phyloP scores from a whole-genome alignment of 2,888 invertebrate species.

The Leptarthrus brevirostris region DNA sequence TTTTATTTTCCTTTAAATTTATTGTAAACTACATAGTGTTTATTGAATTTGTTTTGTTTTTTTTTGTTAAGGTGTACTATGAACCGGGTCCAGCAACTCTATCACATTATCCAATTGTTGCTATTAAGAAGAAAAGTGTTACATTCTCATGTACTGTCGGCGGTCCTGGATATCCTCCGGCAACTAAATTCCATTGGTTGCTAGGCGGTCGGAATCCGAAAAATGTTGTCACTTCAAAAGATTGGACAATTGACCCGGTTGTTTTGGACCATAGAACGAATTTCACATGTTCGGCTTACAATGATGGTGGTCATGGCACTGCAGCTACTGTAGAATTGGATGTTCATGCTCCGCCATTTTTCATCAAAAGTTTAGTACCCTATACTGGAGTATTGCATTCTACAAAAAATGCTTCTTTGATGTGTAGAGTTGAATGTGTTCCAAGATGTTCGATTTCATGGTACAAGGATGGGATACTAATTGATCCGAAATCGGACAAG shows the following conservation, averaged over 20 bases:
- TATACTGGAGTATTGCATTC: constrained; percentile 85
- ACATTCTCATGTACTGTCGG: constrained; percentile 86
- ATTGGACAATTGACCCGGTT: constrained; percentile 85
- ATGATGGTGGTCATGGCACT: constrained; percentile 84
- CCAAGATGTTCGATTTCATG: constrained; percentile 87
- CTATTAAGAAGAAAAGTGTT: constrained; percentile 84
- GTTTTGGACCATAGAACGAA: constrained; percentile 87
- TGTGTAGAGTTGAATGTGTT: constrained; percentile 90
- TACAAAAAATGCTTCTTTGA: constrained; percentile 79
- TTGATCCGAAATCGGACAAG: constrained; percentile 73
- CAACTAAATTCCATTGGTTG: constrained; percentile 78
- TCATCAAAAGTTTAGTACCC: constrained; percentile 84
- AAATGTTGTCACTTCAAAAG: constrained; percentile 79
- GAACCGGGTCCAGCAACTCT: constrained; percentile 87
- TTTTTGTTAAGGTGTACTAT: constrained; percentile 67
- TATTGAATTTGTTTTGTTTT: constrained; percentile 36
- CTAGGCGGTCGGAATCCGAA: constrained; percentile 78
- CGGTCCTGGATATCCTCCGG: constrained; percentile 83
- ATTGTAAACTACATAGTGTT: constrained; percentile 4
- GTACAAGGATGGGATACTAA: constrained; percentile 81
- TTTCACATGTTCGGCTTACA: constrained; percentile 89
- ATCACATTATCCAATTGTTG: constrained; percentile 78
- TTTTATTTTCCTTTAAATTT: background rate
- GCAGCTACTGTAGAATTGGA: constrained; percentile 76
- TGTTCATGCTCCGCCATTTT: constrained; percentile 85